These are phyloP conservation scores for Polymixis flavicincta DNA, from an alignment of 2,888 invertebrate species.

Conservation along the genomic window DNA sequence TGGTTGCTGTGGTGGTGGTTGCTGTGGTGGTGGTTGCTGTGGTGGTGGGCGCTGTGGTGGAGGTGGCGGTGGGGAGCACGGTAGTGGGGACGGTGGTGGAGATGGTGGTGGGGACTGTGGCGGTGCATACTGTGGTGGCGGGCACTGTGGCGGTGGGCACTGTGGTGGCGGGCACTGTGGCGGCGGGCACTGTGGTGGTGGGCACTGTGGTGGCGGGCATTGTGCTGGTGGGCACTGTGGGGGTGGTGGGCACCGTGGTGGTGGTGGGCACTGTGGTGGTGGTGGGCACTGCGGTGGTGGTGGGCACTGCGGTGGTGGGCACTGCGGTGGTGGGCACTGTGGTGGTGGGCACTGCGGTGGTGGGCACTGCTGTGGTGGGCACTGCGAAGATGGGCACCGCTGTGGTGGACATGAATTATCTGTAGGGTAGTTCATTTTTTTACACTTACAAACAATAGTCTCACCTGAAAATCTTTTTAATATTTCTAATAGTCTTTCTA, in stretches of 20 bases:
- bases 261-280: neutral
- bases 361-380: neutral
- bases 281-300: neutral
- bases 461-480: slow-evolving; percentile 14
- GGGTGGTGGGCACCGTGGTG: neutral
- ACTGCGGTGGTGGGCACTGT: neutral
- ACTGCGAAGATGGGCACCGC: neutral
- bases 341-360: neutral
- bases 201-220: neutral
- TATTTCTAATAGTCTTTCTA: neutral
- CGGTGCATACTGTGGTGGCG: neutral
- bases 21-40: neutral
- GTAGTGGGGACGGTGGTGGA: neutral
- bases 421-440: neutral
- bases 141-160: neutral
- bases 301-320: neutral
- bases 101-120: neutral
- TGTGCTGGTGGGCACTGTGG: neutral
- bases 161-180: neutral
- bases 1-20: neutral
- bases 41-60: neutral
- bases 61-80: neutral
- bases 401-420: neutral
- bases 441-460: neutral
- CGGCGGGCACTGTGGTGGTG: neutral